Evolutionary conservation across 2,797 vertebrate species (phyloP).

Genomic region (Cirrhinus molitorella): DNA sequence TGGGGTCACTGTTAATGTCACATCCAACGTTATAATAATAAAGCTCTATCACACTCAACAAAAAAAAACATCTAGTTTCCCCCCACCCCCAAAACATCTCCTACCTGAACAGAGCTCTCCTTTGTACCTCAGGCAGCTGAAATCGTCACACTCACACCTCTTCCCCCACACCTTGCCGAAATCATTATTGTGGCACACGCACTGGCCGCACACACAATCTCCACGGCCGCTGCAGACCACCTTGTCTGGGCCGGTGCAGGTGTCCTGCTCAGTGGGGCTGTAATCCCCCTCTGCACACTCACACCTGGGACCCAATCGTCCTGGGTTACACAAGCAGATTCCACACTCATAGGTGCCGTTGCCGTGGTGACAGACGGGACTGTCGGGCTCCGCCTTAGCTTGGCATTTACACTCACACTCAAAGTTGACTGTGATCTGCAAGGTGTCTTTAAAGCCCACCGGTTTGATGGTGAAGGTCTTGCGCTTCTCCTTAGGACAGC

Average conservation of each 20-base stretch:
- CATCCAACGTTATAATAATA: not conserved
- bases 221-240: conserved; percentile 89
- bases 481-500: conserved; percentile 85
- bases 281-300: conserved; percentile 95
- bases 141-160: conserved; percentile 97
- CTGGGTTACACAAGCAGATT: conserved; percentile 88
- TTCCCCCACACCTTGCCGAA: conserved; percentile 94
- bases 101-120: conserved; percentile 96
- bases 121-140: conserved; percentile 96
- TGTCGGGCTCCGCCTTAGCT: conserved; percentile 75
- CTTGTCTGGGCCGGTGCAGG: conserved; percentile 84
- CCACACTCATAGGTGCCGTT: conserved; percentile 94
- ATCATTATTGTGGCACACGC: conserved; percentile 91
- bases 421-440: conserved; percentile 86
- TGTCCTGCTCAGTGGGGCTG: conserved; percentile 85
- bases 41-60: too few relatives aligned
- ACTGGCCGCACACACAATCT: conserved; percentile 96
- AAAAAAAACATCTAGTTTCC: not conserved
- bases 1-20: not conserved
- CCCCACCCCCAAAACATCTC: not conserved
- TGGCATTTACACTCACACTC: conserved; percentile 91
- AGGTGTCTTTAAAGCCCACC: conserved; percentile 93
- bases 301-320: conserved; percentile 89
- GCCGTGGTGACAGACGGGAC: conserved; percentile 84
- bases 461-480: conserved; percentile 96